These are phyloP conservation scores for Podilymbus podiceps DNA, from an alignment of 2,113 vertebrate genomes.

Conservation along the genomic window DNA sequence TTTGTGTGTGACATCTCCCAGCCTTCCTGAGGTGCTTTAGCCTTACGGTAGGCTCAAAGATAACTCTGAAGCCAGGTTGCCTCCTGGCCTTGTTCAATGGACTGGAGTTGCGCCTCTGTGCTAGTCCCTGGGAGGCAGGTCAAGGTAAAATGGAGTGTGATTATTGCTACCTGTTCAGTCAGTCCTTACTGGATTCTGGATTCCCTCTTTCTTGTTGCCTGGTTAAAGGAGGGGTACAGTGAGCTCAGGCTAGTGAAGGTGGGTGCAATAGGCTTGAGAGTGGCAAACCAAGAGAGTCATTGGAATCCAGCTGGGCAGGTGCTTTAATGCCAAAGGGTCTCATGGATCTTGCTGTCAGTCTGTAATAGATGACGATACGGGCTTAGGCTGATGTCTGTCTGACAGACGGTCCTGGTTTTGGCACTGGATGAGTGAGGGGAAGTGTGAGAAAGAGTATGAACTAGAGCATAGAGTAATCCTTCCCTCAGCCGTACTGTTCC, in stretches of 20 bases:
- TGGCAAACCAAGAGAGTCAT: background rate
- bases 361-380: background rate
- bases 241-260: background rate
- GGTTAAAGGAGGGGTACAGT: background rate
- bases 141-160: background rate
- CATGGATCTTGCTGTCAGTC: background rate
- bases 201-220: slow-evolving; percentile 12
- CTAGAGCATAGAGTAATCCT: background rate
- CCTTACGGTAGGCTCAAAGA: background rate
- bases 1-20: background rate
- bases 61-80: background rate
- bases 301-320: background rate
- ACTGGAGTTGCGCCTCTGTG: background rate
- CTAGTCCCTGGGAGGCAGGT: background rate
- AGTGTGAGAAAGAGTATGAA: background rate
- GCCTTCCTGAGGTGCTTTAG: background rate
- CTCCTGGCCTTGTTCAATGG: background rate
- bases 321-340: background rate
- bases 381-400: background rate
- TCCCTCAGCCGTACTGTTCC: background rate
- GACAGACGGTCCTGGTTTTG: background rate
- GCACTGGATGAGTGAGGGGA: background rate
- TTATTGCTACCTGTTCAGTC: background rate
- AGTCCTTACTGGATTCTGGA: background rate
- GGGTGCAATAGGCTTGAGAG: background rate